These are phyloP conservation scores for Actinemys pallida DNA, from an alignment of 2,113 vertebrate genomes.

Conservation along the genomic window DNA sequence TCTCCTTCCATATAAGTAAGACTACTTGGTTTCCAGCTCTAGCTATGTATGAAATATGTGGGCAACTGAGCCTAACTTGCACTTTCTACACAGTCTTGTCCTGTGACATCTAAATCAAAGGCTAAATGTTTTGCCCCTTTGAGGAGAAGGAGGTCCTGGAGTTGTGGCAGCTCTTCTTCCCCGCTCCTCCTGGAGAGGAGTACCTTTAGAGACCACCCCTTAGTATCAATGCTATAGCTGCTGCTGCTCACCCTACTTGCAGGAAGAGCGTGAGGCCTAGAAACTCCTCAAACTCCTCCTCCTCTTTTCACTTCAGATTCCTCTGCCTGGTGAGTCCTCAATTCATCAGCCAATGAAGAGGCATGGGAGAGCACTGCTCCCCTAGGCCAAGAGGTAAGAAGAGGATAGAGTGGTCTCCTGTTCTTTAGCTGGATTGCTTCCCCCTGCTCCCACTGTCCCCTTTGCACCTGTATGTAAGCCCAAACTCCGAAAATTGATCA, in stretches of 20 bases:
- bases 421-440: background rate
- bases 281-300: background rate
- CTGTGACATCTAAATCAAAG: background rate
- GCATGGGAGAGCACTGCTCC: background rate
- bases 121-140: fast-evolving
- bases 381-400: background rate
- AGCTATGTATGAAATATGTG: background rate
- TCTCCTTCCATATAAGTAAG: fast-evolving
- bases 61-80: background rate
- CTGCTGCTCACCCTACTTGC: background rate
- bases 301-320: background rate
- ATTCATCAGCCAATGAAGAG: background rate
- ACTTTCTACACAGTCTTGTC: background rate
- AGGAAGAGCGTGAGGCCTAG: background rate
- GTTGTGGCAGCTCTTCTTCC: background rate
- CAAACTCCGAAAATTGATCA: background rate
- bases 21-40: background rate
- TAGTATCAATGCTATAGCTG: background rate
- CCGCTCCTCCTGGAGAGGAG: background rate
- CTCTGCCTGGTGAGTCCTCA: background rate
- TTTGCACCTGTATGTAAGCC: background rate
- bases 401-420: background rate
- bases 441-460: background rate
- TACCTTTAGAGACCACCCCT: background rate
- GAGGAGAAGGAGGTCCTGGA: background rate